Evolutionary conservation across 2,113 vertebrate genomes (phyloP).

Genomic region (Forbesichthys agassizii): DNA sequence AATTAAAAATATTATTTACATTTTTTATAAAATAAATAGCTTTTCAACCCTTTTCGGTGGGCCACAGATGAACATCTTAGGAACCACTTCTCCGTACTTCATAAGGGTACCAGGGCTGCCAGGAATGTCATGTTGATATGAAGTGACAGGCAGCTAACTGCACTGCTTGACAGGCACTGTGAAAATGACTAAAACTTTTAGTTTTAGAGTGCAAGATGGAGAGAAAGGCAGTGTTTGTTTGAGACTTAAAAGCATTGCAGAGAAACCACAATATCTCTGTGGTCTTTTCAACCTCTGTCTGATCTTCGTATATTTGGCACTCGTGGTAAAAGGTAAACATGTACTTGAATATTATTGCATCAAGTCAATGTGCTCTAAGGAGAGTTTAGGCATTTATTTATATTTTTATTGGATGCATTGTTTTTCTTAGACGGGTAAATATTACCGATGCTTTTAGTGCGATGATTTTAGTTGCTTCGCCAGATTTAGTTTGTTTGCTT

Average conservation of each 20-base stretch:
- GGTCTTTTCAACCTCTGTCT: too few species aligned
- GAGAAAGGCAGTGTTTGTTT: slow-evolving; percentile 45
- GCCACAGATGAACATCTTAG: slow-evolving; percentile 27
- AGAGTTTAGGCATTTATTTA: too few species aligned
- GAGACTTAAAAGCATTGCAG: slow-evolving; percentile 13
- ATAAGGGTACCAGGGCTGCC: slow-evolving; percentile 45
- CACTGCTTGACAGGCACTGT: slow-evolving; percentile 67
- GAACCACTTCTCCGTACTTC: slow-evolving; percentile 10
- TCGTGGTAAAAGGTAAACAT: too few species aligned
- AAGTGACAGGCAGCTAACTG: slow-evolving; percentile 66
- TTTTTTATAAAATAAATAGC: too few species aligned
- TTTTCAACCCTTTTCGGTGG: slow-evolving; percentile 17
- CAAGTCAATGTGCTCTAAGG: too few species aligned
- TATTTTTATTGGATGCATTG: too few species aligned
- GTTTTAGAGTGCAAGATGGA: slow-evolving; percentile 44
- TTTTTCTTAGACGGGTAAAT: too few species aligned
- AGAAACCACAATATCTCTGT: not conserved
- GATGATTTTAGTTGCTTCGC: too few species aligned
- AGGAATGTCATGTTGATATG: slow-evolving; percentile 45
- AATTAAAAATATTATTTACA: not conserved
- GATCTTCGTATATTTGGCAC: too few species aligned
- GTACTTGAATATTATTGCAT: too few species aligned
- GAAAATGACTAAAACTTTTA: slow-evolving; percentile 74
- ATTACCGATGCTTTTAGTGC: too few species aligned
- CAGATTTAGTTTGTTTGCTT: too few species aligned